Evolutionary conservation across 2,113 vertebrate genomes (phyloP).

Genomic region (Tretioscincus oriximinensis): DNA sequence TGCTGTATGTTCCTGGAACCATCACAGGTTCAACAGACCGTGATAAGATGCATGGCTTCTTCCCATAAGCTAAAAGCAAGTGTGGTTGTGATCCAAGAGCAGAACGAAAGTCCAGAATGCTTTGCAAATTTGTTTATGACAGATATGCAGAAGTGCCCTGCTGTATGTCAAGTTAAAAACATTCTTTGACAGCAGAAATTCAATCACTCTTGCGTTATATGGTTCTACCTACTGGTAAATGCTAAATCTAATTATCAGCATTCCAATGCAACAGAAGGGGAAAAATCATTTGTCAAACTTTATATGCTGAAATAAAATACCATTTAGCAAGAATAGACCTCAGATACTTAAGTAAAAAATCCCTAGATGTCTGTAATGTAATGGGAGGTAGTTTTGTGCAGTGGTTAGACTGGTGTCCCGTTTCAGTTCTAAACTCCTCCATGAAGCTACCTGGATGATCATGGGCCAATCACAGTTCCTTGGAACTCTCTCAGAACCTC

Average conservation of each 20-base stretch:
- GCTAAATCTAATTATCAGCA: background rate
- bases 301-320: background rate
- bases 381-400: no score
- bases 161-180: background rate
- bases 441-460: no score
- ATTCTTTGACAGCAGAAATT: background rate
- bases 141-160: background rate
- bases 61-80: background rate
- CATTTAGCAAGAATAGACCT: background rate
- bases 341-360: background rate
- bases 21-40: background rate
- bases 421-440: no score
- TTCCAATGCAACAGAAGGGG: background rate
- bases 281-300: background rate
- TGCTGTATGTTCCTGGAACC: background rate
- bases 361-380: background rate
- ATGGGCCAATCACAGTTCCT: no score
- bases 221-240: background rate
- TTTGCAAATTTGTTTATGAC: background rate
- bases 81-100: background rate
- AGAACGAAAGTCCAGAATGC: background rate
- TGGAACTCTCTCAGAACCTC: no score
- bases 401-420: no score
- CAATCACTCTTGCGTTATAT: background rate
- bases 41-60: background rate